A percentile compares a stretch with the other conserved stretches of the same genome.
Conservation (phyloP, 2,888 invertebrate species). For the Ypsolopha sequella region DNA sequence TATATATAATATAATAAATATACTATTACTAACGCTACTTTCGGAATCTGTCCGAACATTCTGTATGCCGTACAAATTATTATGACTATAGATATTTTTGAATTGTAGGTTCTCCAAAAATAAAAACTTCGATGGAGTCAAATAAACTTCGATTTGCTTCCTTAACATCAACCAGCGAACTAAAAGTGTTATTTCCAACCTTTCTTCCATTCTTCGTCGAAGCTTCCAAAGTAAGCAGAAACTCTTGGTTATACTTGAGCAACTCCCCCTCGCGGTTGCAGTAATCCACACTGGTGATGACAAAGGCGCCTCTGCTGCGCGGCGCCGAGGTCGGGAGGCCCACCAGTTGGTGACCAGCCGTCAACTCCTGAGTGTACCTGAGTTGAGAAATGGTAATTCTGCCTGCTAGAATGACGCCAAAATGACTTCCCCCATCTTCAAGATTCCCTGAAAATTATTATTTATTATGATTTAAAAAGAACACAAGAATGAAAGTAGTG, state of each 20-base stretch:
- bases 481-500: too few relatives aligned
- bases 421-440: background rate
- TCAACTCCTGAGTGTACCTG: slow-evolving; percentile 45
- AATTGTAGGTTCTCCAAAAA: too few relatives aligned
- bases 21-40: too few relatives aligned
- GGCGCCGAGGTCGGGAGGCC: slow-evolving; percentile 27
- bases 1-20: too few relatives aligned
- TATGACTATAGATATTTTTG: too few relatives aligned
- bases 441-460: background rate
- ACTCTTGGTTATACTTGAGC: slow-evolving; percentile 56
- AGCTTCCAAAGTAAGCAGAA: slow-evolving; percentile 42
- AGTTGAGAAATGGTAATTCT: slow-evolving; percentile 49
- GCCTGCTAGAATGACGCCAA: slow-evolving; percentile 45
- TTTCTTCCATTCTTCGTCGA: slow-evolving; percentile 37
- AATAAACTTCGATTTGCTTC: background rate
- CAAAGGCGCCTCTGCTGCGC: slow-evolving; percentile 35
- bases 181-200: background rate
- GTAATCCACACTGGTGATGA: slow-evolving; percentile 52
- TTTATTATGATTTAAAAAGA: too few relatives aligned
- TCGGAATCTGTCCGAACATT: too few relatives aligned
- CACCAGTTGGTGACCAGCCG: slow-evolving; percentile 43
- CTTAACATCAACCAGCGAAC: background rate
- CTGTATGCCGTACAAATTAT: too few relatives aligned
- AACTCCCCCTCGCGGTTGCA: slow-evolving; percentile 45
- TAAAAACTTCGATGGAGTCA: too few relatives aligned